phyloP scores from a whole-genome alignment of 2,888 invertebrate genomes.

The Caradrina clavipalpis region DNA sequence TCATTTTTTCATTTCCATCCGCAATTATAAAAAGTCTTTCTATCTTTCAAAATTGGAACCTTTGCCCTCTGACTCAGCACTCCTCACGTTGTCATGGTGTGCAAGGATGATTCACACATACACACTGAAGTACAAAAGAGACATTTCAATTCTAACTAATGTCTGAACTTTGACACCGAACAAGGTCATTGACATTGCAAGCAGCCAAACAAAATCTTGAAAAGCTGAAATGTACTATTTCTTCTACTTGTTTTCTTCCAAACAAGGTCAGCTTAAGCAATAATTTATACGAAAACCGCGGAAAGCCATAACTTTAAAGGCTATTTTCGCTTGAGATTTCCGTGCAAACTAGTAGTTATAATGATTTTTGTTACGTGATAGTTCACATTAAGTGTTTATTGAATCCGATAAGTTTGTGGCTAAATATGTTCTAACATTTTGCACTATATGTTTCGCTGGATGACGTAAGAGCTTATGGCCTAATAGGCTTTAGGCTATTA shows the following conservation, averaged over 20 bases:
- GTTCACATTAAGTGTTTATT: slow-evolving; percentile 24
- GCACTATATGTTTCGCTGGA: neutral
- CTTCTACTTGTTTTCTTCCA: too few relatives aligned
- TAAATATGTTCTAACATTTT: slow-evolving; percentile 5
- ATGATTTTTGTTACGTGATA: slow-evolving; percentile 29
- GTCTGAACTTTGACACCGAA: slow-evolving; percentile 19
- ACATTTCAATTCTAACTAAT: neutral
- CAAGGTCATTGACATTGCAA: slow-evolving; percentile 11
- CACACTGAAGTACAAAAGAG: neutral
- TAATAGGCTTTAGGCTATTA: neutral
- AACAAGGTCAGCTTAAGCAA: slow-evolving; percentile 5
- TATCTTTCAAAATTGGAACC: neutral
- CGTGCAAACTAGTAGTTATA: slow-evolving; percentile 27
- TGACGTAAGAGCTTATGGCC: slow-evolving; percentile 13
- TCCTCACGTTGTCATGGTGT: neutral
- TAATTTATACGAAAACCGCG: slow-evolving; percentile 1
- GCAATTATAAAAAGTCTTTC: neutral
- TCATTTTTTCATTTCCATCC: too few relatives aligned
- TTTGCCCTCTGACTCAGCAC: slow-evolving; percentile 20
- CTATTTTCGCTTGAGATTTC: slow-evolving; percentile 27
- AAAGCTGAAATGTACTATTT: slow-evolving; percentile 2
- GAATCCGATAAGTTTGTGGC: slow-evolving; percentile 5
- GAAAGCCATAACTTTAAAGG: slow-evolving; percentile 1
- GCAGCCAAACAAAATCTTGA: slow-evolving; percentile 1
- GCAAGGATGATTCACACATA: slow-evolving; percentile 7